These are phyloP conservation scores for Leptinotarsa peninsularis DNA, from an alignment of 2,888 invertebrate genomes.

Conservation along the genomic window DNA sequence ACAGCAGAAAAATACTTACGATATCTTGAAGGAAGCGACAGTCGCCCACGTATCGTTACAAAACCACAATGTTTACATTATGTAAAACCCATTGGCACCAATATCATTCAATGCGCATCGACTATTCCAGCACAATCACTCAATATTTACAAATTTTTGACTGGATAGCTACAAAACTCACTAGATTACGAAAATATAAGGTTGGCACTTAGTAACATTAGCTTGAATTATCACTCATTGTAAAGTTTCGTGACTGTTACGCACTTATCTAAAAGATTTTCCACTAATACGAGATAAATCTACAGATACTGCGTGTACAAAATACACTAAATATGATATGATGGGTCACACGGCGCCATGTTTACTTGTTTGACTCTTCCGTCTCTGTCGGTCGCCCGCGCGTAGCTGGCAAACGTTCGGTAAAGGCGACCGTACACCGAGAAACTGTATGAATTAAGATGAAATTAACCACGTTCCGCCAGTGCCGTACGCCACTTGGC, in stretches of 20 bases:
- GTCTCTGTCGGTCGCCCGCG: constrained; percentile 55
- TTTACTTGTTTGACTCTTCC: constrained; percentile 63
- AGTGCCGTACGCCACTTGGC: constrained; percentile 22
- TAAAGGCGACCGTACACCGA: constrained; percentile 42
- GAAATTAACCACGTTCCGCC: constrained; percentile 10
- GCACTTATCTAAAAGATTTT: constrained; percentile 58
- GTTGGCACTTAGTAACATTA: constrained; percentile 54
- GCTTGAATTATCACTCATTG: constrained; percentile 52
- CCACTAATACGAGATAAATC: constrained; percentile 56
- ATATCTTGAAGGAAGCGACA: constrained; percentile 48
- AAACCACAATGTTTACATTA: constrained; percentile 51
- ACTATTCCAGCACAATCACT: constrained; percentile 39
- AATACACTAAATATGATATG: constrained; percentile 66
- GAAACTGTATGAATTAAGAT: constrained; percentile 20
- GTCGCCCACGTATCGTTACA: constrained; percentile 50
- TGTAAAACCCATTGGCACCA: constrained; percentile 37
- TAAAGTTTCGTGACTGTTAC: constrained; percentile 50
- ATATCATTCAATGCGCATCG: constrained; percentile 28
- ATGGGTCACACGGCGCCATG: constrained; percentile 67
- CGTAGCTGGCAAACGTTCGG: constrained; percentile 53
- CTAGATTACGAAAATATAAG: constrained; percentile 43
- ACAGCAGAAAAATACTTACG: constrained; percentile 47
- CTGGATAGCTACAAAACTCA: constrained; percentile 37
- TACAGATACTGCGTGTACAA: constrained; percentile 62
- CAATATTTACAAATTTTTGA: constrained; percentile 40